A percentile compares a stretch with the other conserved stretches of the same genome.
These are phyloP conservation scores for Setophaga kirtlandii DNA, from an alignment of 2,113 vertebrate species.

Conservation along the genomic window DNA sequence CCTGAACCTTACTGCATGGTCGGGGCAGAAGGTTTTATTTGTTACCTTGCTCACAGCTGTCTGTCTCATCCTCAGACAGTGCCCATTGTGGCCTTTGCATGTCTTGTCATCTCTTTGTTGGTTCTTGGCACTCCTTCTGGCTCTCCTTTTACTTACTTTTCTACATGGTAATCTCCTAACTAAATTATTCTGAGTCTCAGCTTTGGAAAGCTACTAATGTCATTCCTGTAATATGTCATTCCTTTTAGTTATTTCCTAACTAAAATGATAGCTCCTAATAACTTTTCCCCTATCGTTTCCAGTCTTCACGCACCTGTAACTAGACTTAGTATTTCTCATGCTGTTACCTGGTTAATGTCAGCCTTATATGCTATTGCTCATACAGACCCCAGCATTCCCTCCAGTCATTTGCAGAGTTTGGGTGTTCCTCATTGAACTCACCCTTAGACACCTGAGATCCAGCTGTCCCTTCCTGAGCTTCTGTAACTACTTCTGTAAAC, in stretches of 20 bases:
- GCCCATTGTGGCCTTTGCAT: neutral
- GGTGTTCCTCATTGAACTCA: fast-evolving
- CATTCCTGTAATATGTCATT: too few relatives aligned
- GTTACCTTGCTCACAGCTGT: neutral
- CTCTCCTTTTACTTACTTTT: neutral
- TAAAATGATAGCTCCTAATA: neutral
- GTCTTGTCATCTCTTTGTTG: neutral
- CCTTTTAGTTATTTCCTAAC: too few relatives aligned
- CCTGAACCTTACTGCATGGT: neutral
- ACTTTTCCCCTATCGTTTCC: neutral
- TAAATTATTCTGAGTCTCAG: too few relatives aligned
- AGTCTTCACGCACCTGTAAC: neutral
- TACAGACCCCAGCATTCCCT: neutral
- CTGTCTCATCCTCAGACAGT: fast-evolving
- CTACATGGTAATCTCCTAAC: neutral
- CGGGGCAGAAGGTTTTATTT: neutral
- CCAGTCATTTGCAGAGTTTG: neutral
- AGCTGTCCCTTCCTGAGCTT: neutral
- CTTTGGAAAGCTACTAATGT: too few relatives aligned
- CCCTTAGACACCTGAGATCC: neutral
- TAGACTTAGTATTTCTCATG: neutral
- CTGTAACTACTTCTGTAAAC: neutral
- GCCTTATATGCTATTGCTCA: neutral
- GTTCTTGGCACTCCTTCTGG: neutral
- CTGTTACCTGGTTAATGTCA: neutral